Base-by-base conservation (phyloP, 2,888 invertebrate species). In the Apodemia zela region DNA sequence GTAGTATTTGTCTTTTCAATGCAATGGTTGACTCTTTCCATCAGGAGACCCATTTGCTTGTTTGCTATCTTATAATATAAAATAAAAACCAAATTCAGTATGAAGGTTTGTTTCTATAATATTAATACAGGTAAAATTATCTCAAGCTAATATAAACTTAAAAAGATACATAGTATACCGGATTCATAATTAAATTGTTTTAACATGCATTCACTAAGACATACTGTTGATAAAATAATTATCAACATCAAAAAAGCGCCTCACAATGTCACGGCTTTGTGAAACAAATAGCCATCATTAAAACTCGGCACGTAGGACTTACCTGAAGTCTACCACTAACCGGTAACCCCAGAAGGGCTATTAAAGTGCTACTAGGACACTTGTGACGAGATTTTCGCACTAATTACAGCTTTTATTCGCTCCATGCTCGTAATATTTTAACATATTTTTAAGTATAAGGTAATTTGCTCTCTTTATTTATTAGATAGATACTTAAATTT, bases 261-360 rank as follows among this genome's bases (percentile, higher is more conserved):
- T 17, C 45, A 45, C n/a, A n/a, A n/a, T 45, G 45, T n/a, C 7
- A 45, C 45, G n/a, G n/a, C 45, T n/a, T 45, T 45, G 45, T 61
- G 61, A 51, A 68, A 75, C 77, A 82, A 84, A 80, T 80, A 78
- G 80, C 76, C 72, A 76, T 82, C 84, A 77, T 85, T 85, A 84
- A 77, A 69, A 69, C 69, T 67, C 60, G 61, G 65, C 67, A 71
- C 70, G 71, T 69, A 73, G 78, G 80, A 68, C 72, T 73, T 72
- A 77, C 81, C 79, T 61, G 61, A 51, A 64, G 59, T 58, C 60
- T 65, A 61, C 63, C 62, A 51, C 60, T 72, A 74, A 70, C 71
- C 72, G 67, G 67, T 70, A 65, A 67, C 73, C 72, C 66, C 65
- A 61, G 35, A 47, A 70, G 69, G 61, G 67, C 67, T 69, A 72